Conservation (phyloP, 2,113 vertebrate genomes). For the Entelurus aequoreus region DNA sequence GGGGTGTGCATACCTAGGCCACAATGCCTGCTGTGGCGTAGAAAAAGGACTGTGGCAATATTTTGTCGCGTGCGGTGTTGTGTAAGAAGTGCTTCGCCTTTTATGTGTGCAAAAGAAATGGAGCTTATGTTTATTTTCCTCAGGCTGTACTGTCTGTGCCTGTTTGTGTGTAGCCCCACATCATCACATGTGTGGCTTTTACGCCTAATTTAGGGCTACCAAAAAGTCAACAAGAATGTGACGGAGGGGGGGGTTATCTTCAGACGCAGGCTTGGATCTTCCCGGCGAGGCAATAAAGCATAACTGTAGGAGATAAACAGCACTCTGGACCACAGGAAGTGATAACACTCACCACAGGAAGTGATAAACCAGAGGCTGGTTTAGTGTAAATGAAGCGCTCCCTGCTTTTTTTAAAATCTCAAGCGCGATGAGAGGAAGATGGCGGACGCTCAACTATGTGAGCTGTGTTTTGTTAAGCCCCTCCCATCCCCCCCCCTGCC, state of each 20-base stretch:
- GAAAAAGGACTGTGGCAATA: constrained; percentile 53
- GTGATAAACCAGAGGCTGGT: constrained; percentile 47
- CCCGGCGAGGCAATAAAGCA: constrained; percentile 7
- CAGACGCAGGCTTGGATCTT: neutral
- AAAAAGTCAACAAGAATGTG: neutral
- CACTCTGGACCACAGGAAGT: constrained; percentile 59
- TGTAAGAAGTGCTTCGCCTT: constrained; percentile 56
- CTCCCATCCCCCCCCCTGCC: too few species aligned
- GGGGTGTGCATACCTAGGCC: constrained; percentile 66
- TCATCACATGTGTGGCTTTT: constrained; percentile 45
- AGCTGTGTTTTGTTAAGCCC: too few species aligned
- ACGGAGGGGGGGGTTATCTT: neutral
- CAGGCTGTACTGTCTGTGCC: constrained; percentile 32
- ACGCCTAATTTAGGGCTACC: constrained; percentile 27
- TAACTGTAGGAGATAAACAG: constrained; percentile 9
- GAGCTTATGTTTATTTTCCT: constrained; percentile 7
- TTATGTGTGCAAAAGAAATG: constrained; percentile 48
- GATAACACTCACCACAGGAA: constrained; percentile 41
- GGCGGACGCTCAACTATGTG: neutral
- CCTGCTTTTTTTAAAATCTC: constrained; percentile 27
- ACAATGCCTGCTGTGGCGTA: constrained; percentile 71
- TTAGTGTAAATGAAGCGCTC: constrained; percentile 54
- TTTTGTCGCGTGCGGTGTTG: constrained; percentile 60
- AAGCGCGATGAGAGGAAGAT: constrained; percentile 13
- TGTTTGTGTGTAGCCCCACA: constrained; percentile 56